These are phyloP conservation scores for Lathronympha strigana DNA, from an alignment of 2,888 invertebrate genomes.

Conservation along the genomic window DNA sequence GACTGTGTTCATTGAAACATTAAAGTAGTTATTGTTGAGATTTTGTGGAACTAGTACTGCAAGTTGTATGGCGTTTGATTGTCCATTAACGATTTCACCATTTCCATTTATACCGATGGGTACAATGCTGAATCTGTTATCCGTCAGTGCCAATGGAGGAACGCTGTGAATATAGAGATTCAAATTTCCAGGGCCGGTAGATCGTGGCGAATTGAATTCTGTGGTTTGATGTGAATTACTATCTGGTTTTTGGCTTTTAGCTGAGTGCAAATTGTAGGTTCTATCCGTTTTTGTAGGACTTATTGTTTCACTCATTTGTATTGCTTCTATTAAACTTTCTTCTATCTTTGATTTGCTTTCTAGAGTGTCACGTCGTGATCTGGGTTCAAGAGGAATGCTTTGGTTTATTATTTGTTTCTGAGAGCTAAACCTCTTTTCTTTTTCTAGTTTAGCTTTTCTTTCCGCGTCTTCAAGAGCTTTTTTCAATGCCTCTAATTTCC, in stretches of 20 bases:
- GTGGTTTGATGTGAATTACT: constrained; percentile 71
- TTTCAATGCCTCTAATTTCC: constrained; percentile 89
- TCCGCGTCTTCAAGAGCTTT: constrained; percentile 92
- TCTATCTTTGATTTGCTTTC: constrained; percentile 55
- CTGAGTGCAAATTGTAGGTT: constrained; percentile 75
- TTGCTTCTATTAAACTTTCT: constrained; percentile 54
- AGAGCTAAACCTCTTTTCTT: constrained; percentile 78
- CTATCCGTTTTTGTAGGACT: constrained; percentile 74
- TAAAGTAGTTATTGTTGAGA: constrained; percentile 71
- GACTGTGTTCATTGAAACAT: constrained; percentile 72
- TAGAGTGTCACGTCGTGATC: constrained; percentile 22
- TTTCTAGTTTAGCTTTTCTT: constrained; percentile 88
- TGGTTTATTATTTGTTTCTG: constrained; percentile 60
- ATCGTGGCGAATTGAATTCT: constrained; percentile 75
- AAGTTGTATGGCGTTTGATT: constrained; percentile 82
- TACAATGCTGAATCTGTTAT: constrained; percentile 76
- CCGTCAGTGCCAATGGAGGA: constrained; percentile 70
- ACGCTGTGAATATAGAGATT: constrained; percentile 77
- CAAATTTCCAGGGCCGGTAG: constrained; percentile 70
- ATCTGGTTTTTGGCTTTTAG: constrained; percentile 71
- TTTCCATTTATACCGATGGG: constrained; percentile 73
- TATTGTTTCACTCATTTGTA: constrained; percentile 52
- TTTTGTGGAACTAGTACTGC: constrained; percentile 85
- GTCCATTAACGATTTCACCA: constrained; percentile 70
- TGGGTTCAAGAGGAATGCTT: constrained; percentile 48